Conservation (phyloP, 1,140 invertebrate species). For the Drosophila grimshawi region DNA sequence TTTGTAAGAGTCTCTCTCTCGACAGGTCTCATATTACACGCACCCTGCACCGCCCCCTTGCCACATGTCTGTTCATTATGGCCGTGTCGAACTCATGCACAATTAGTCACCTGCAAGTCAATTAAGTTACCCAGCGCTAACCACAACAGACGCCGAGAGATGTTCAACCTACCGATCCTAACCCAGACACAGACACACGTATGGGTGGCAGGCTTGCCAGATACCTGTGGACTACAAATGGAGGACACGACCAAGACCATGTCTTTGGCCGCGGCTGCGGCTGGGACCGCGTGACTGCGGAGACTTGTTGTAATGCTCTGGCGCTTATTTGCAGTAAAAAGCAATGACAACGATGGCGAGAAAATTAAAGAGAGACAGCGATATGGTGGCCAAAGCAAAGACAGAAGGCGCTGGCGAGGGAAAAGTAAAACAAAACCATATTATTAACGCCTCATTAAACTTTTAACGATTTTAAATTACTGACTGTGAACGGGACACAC, state of each 20-base stretch:
- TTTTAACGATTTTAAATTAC: conserved; percentile 83
- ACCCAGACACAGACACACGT: conserved; percentile 50
- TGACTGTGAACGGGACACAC: conserved; percentile 65
- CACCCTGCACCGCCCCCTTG: conserved; percentile 24
- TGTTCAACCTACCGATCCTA: conserved; percentile 8
- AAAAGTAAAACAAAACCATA: conserved; percentile 81
- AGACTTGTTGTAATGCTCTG: conserved; percentile 48
- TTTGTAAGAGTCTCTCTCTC: conserved; percentile 46
- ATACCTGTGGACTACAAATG: conserved; percentile 61
- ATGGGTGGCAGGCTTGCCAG: conserved; percentile 36
- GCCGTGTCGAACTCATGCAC: conserved; percentile 77
- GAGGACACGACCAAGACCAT: conserved; percentile 12
- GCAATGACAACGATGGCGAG: conserved; percentile 75
- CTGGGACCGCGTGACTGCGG: conserved; percentile 25
- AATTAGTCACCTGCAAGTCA: conserved; percentile 83
- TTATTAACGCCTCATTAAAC: conserved; percentile 83
- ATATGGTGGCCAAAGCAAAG: background rate
- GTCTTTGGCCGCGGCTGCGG: conserved; percentile 18
- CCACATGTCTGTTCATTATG: background rate
- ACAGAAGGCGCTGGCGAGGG: conserved; percentile 4
- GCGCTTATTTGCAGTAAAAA: conserved; percentile 79
- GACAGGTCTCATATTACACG: conserved; percentile 75
- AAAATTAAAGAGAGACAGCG: conserved; percentile 57
- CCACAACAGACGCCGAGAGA: conserved; percentile 67
- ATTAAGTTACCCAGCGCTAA: conserved; percentile 71